Evolutionary conservation across 2,113 vertebrate genomes (phyloP).

Genomic region (Malurus melanocephalus): DNA sequence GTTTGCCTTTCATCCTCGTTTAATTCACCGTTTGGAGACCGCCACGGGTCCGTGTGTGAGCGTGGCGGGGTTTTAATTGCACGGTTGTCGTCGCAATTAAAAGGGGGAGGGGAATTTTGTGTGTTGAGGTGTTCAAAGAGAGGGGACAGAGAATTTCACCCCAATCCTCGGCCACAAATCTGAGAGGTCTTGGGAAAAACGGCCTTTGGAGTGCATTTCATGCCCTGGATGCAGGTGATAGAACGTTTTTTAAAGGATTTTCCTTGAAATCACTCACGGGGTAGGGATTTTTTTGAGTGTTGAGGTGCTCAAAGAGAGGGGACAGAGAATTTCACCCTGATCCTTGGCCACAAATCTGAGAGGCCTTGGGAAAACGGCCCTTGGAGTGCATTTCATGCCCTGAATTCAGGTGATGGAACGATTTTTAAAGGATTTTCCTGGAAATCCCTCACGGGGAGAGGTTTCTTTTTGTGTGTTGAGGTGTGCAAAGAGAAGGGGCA

Average conservation of each 20-base stretch:
- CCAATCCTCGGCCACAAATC: background rate
- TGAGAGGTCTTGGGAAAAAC: background rate
- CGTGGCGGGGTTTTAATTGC: background rate
- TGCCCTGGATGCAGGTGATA: background rate
- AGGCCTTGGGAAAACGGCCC: too few relatives aligned
- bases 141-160: background rate
- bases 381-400: too few relatives aligned
- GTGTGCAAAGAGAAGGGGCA: too few relatives aligned
- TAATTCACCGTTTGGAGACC: background rate
- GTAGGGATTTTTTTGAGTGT: too few relatives aligned
- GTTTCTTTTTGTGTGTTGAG: too few relatives aligned
- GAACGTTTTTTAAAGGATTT: background rate
- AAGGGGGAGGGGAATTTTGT: background rate
- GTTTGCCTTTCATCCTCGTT: constrained; percentile 21
- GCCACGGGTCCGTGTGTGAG: background rate
- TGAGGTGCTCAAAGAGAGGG: too few relatives aligned
- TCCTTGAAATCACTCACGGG: background rate
- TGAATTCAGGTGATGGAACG: too few relatives aligned
- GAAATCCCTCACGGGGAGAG: too few relatives aligned
- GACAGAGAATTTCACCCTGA: too few relatives aligned
- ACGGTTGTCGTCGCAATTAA: background rate
- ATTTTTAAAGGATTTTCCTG: too few relatives aligned
- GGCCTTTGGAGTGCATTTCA: background rate
- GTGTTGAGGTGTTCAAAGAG: background rate
- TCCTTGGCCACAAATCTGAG: too few relatives aligned